Evolutionary conservation across 2,888 invertebrate genomes (phyloP).

Genomic region (Oligia strigilis): DNA sequence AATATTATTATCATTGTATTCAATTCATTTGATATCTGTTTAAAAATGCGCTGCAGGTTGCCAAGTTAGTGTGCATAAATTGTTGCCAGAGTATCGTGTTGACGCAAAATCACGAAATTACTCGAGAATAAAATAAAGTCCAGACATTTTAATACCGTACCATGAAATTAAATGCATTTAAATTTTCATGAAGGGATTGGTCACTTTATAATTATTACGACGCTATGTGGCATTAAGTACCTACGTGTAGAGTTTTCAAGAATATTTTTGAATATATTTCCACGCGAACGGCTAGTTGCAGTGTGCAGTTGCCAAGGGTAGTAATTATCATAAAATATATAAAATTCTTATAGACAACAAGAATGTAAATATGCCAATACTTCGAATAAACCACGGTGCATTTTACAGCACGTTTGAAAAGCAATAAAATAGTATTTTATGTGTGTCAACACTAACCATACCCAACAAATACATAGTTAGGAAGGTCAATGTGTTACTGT

Average conservation of each 20-base stretch:
- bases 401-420: constrained; percentile 46
- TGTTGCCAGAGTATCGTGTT: constrained; percentile 22
- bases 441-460: constrained; percentile 77
- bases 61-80: constrained; percentile 50
- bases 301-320: constrained; percentile 21
- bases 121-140: constrained; percentile 31
- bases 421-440: constrained; percentile 65
- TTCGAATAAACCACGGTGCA: constrained; percentile 42
- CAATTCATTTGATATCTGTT: constrained; percentile 52
- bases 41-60: constrained; percentile 46
- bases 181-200: constrained; percentile 31
- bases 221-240: constrained; percentile 31
- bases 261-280: constrained; percentile 55
- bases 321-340: constrained; percentile 51
- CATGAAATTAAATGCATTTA: constrained; percentile 37
- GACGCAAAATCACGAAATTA: constrained; percentile 31
- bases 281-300: constrained; percentile 23
- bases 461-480: constrained; percentile 69
- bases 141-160: constrained; percentile 32
- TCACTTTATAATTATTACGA: constrained; percentile 44
- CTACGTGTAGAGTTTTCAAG: constrained; percentile 31
- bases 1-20: constrained; percentile 53
- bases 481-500: constrained; percentile 61
- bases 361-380: constrained; percentile 39
- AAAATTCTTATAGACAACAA: constrained; percentile 45